Base-by-base conservation (phyloP, 2,888 invertebrate genomes). In the Ceramica pisi region DNA sequence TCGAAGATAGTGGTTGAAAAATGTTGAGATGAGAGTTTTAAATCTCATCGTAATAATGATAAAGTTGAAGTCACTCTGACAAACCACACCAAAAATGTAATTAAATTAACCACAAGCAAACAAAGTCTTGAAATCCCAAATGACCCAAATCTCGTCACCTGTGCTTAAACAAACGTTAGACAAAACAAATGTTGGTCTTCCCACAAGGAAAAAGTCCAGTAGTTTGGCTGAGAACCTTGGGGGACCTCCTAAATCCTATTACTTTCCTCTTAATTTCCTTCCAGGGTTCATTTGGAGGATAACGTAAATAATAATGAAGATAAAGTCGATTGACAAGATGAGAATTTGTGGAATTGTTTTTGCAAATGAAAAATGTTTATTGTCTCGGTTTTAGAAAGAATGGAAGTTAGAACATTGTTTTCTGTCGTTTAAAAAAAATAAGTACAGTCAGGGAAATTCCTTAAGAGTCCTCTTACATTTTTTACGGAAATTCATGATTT, bases 81-180 rank as follows among this genome's bases (percentile, higher is more conserved):
- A 46, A 4, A 48, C 7, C 5, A 12, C 2, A n/a, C 8, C 2
- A n/a, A n/a, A 10, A 31, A 31, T 6, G 10, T 16, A 55, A 78
- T 51, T 60, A 0, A 64, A 75, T 74, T 19, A 14, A 50, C 8
- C 41, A 10, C n/a, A 64, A 69, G 1, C n/a, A 60, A 63, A 1
- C 10, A 46, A 60, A 53, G 26, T 46, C 5, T 53, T 23, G 35
- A 62, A 66, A 66, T 71, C 67, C 71, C 68, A 67, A 75, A 73
- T 75, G 77, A 64, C 69, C 68, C 70, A 73, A 64, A 82, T 80
- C 64, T 19, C 31, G 62, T 21, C 75, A 83, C 80, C 81, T 81
- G 79, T 75, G 51, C 70, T 82, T 77, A 78, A 56, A 59, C 74
- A 83, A 87, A 86, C 68, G 75, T 63, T 76, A 44, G 68, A 67